Base-by-base conservation (phyloP, 2,888 invertebrate genomes). In the Pyrrhosoma nymphula region DNA sequence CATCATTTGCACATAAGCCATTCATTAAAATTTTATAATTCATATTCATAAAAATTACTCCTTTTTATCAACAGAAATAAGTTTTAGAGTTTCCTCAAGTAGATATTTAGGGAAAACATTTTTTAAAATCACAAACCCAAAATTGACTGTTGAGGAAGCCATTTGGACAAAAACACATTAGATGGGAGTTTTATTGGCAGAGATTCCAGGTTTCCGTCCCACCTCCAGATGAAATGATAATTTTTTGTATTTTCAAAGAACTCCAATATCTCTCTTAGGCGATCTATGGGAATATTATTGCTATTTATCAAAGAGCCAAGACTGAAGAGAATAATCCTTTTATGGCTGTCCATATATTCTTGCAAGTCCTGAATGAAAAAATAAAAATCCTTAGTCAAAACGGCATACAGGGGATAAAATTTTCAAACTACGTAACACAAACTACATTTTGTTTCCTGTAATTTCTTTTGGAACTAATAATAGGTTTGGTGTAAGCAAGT, bases 141-240 rank as follows among this genome's bases (percentile, higher is more conserved):
- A 88, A 98, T 97, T 96, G 98, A 98, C 95, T 97, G 97, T 96
- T 98, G 98, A 0, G 98, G 98, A 63, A 98, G 96, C 98, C 98
- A 98, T 96, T 98, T 97, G 95, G 97, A 97, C 14, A 97, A 96
- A 89, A 97, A 97, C 0, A 98, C 97, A 95, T 97, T 97, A 0
- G 96, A 90, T 0, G 97, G 96, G 18, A 97, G 96, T 2, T 97
- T 97, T 0, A 96, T 96, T 82, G 97, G 95, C n/a, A 96, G 93
- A 10, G 26, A 47, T 16, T 93, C 93, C 39, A 14, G 96, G 35
- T 97, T 97, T 2, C 97, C 97, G 96, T 97, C 97, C 95, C 97
- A 97, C 96, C 97, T 97, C 97, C 97, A 97, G 18, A 97, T 96
- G 0, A 97, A 97, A 0, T 97, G 97, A 96, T 97, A 97, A 90